phyloP scores from a whole-genome alignment of 2,888 invertebrate species.

The Stegophylla sp. region DNA sequence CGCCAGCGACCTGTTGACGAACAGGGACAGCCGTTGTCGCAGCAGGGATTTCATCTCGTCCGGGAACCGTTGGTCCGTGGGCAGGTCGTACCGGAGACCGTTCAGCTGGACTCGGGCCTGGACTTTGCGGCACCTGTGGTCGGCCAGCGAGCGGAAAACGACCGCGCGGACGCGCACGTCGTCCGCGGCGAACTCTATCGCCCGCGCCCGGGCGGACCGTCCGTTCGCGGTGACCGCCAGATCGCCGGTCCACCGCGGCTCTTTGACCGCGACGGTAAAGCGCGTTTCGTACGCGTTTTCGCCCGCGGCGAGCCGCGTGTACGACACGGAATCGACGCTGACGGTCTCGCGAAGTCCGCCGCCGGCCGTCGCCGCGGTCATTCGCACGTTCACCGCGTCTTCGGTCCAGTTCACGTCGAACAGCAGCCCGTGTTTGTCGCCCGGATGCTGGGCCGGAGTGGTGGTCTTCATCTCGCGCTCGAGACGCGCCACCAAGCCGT shows the following conservation, averaged over 20 bases:
- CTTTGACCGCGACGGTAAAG: background rate
- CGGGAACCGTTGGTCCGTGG: background rate
- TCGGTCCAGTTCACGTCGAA: background rate
- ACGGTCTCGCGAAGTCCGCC: background rate
- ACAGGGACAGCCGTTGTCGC: background rate
- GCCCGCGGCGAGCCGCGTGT: background rate
- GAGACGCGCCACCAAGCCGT: conserved; percentile 9
- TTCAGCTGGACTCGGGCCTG: background rate
- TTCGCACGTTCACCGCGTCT: background rate
- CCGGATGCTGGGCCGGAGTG: too few species aligned
- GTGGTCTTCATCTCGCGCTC: background rate
- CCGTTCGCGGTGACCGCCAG: background rate
- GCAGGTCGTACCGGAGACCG: background rate
- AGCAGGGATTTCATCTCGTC: too few species aligned
- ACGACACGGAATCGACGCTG: background rate
- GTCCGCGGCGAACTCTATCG: background rate
- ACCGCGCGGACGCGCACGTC: background rate
- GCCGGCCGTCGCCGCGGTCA: background rate
- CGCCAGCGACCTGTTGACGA: background rate
- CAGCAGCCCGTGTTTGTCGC: too few species aligned
- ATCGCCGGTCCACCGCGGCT: background rate
- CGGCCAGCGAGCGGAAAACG: background rate
- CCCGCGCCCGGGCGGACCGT: background rate
- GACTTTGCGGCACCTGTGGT: background rate
- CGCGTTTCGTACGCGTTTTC: background rate